Conservation (phyloP, 2,797 vertebrate species). For the Micromesistius poutassou region DNA sequence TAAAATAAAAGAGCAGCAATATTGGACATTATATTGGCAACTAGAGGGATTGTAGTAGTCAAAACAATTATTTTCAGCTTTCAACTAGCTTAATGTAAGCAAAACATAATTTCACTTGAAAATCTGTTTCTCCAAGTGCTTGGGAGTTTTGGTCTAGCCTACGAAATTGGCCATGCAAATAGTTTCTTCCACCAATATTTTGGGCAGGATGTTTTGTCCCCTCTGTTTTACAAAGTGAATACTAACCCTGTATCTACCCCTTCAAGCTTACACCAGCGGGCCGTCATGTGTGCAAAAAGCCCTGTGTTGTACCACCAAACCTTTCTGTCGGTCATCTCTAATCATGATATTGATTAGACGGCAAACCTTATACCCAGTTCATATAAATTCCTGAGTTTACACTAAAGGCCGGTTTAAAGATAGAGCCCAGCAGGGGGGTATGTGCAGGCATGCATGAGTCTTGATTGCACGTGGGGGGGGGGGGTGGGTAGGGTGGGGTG, state of each 20-base stretch:
- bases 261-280: neutral
- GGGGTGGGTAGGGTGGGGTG: slow-evolving; percentile 16
- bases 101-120: neutral
- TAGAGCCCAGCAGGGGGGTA: slow-evolving; percentile 20
- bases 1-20: neutral
- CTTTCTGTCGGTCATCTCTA: neutral
- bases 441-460: slow-evolving; percentile 7
- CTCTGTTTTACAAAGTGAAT: no score
- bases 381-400: slow-evolving; percentile 39
- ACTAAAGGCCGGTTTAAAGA: slow-evolving; percentile 22
- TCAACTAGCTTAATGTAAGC: neutral
- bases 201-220: neutral
- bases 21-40: no score
- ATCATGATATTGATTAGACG: neutral
- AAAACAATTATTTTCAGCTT: neutral
- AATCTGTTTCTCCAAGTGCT: neutral
- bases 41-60: neutral
- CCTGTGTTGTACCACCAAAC: neutral
- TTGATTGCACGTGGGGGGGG: slow-evolving; percentile 26
- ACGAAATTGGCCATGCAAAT: neutral
- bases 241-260: no score
- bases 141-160: neutral
- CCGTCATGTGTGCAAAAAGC: neutral
- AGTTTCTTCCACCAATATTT: neutral
- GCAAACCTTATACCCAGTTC: neutral